These are phyloP conservation scores for Cydia amplana DNA, from an alignment of 1,140 invertebrate genomes.

Conservation along the genomic window DNA sequence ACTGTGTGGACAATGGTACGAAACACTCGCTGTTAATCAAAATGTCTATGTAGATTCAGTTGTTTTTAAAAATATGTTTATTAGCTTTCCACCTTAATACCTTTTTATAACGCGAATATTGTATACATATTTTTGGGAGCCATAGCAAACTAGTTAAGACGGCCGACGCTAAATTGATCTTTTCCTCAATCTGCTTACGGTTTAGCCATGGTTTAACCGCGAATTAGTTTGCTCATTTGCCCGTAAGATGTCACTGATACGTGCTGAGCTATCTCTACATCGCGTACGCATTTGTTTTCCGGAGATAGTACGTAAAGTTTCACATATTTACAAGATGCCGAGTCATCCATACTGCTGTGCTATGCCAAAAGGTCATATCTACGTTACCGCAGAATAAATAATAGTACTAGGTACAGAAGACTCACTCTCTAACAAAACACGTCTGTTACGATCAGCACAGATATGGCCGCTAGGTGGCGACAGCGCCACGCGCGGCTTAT, in stretches of 20 bases:
- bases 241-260: neutral
- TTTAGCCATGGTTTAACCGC: neutral
- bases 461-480: no score
- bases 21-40: constrained; percentile 31
- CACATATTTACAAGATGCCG: no score
- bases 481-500: no score
- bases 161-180: neutral
- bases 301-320: neutral
- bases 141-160: neutral
- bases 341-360: no score
- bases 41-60: neutral
- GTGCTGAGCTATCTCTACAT: neutral
- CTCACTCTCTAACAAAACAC: no score
- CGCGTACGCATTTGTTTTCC: neutral
- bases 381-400: no score
- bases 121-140: neutral
- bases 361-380: no score
- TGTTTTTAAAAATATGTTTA: neutral
- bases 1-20: neutral
- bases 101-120: neutral
- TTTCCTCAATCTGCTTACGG: neutral
- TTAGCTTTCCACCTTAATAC: neutral
- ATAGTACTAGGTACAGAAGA: no score
- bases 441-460: no score
- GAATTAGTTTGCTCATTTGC: neutral